phyloP scores from a whole-genome alignment of 2,113 vertebrate species.

The Melanocharis versteri region DNA sequence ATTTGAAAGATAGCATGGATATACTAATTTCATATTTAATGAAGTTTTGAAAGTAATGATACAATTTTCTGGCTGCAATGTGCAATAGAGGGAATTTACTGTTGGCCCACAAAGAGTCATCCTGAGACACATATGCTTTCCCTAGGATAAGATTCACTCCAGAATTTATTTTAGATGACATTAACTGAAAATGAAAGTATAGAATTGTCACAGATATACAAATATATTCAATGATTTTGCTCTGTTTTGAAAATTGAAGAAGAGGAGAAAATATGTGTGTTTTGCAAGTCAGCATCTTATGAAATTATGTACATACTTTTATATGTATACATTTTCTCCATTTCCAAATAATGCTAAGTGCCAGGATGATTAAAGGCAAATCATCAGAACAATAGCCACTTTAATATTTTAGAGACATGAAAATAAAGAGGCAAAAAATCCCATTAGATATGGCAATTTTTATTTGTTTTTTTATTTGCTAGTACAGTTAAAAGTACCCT shows the following conservation, averaged over 20 bases:
- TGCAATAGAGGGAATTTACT: neutral
- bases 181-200: neutral
- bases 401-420: neutral
- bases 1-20: neutral
- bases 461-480: neutral
- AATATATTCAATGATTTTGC: neutral
- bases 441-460: neutral
- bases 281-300: neutral
- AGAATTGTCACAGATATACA: neutral
- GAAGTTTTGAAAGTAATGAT: neutral
- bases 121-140: neutral
- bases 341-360: neutral
- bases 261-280: neutral
- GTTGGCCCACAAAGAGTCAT: neutral
- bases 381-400: neutral
- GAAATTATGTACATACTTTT: neutral
- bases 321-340: neutral
- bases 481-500: neutral
- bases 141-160: neutral
- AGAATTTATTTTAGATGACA: neutral
- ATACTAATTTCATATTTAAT: neutral
- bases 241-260: neutral
- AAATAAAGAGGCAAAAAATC: neutral
- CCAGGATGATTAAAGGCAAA: neutral
- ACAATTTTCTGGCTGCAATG: neutral